phyloP scores from a whole-genome alignment of 2,888 invertebrate species.

The Leptopterna dolabrata region DNA sequence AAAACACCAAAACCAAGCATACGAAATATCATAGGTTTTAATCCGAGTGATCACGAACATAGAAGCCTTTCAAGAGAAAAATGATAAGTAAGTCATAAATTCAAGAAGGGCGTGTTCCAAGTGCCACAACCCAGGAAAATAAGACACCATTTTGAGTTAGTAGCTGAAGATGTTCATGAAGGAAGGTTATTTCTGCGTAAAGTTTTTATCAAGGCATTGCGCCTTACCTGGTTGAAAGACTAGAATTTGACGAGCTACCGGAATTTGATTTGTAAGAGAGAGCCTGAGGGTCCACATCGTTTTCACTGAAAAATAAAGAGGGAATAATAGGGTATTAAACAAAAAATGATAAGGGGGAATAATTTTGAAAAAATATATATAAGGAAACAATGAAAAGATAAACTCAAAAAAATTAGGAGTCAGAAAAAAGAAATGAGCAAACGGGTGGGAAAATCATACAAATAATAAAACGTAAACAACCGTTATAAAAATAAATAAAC shows the following conservation, averaged over 20 bases:
- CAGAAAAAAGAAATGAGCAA: background rate
- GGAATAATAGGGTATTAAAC: constrained; percentile 7
- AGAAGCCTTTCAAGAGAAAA: too few relatives aligned
- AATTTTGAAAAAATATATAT: constrained; percentile 64
- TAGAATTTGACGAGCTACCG: constrained; percentile 79
- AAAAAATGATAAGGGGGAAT: constrained; percentile 30
- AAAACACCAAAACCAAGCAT: too few relatives aligned
- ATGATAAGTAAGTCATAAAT: too few relatives aligned
- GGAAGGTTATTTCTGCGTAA: background rate
- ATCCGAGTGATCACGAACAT: too few relatives aligned
- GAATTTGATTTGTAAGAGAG: constrained; percentile 71
- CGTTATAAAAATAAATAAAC: background rate
- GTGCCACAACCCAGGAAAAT: background rate
- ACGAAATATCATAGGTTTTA: too few relatives aligned
- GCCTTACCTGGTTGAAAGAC: constrained; percentile 73
- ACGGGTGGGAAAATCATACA: background rate
- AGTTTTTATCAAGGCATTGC: constrained; percentile 8
- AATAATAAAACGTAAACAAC: background rate
- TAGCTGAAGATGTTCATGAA: background rate
- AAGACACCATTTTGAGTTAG: background rate
- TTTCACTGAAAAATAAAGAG: constrained; percentile 71
- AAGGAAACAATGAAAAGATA: background rate
- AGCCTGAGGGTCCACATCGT: constrained; percentile 73
- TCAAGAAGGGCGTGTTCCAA: background rate
- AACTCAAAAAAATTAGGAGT: background rate